These are phyloP conservation scores for Daboia siamensis DNA, from an alignment of 2,113 vertebrate species.

Conservation along the genomic window DNA sequence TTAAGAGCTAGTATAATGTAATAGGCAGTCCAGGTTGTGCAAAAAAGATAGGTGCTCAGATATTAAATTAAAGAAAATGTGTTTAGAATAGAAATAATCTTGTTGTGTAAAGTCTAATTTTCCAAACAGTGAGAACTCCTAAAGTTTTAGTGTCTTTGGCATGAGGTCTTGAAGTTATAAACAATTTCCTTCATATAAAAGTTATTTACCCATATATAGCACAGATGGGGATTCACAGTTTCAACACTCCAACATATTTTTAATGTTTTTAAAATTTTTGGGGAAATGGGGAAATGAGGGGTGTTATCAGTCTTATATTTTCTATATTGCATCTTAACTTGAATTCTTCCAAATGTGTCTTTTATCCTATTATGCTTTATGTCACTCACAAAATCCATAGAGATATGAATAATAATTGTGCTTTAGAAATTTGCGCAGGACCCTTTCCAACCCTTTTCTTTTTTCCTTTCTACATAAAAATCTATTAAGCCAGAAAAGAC, in stretches of 20 bases:
- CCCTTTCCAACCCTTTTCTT: not conserved
- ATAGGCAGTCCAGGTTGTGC: not conserved
- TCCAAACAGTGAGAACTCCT: not conserved
- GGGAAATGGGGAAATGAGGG: too few relatives aligned
- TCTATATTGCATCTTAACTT: not conserved
- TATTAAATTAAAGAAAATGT: constrained; percentile 3
- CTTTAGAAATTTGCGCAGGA: not conserved
- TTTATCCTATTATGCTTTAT: not conserved
- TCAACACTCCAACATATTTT: not conserved
- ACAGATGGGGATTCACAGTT: not conserved
- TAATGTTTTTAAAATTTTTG: not conserved
- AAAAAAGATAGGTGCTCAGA: not conserved
- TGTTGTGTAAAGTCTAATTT: not conserved
- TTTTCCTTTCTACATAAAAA: not conserved
- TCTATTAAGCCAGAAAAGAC: not conserved
- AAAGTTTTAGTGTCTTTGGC: not conserved
- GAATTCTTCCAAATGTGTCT: not conserved
- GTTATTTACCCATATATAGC: not conserved
- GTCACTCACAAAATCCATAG: not conserved
- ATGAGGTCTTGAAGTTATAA: not conserved
- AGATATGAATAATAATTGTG: not conserved
- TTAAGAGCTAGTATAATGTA: not conserved
- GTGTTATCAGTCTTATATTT: not conserved
- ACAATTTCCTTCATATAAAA: not conserved
- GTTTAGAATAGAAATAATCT: not conserved